Percentiles rank a stretch among this genome's conserved stretches.
Evolutionary conservation across 1,140 invertebrate species (phyloP).

Genomic region (Wasmannia auropunctata): DNA sequence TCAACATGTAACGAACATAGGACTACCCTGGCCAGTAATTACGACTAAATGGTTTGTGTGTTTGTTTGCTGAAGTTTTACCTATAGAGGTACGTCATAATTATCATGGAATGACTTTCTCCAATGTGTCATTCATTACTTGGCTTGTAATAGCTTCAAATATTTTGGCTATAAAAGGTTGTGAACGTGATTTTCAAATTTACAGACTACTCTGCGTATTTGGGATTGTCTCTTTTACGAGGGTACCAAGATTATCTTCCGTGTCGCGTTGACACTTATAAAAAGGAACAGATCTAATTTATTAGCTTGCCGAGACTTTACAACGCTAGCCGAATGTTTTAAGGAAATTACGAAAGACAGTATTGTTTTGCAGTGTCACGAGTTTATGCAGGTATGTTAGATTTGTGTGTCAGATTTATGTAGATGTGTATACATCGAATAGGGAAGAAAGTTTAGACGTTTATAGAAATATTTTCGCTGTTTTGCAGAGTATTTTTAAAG

Average conservation of each 20-base stretch:
- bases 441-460: background rate
- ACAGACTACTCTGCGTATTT: conserved; percentile 95
- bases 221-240: conserved; percentile 98
- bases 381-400: conserved; percentile 92
- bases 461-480: conserved; percentile 25
- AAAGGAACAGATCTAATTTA: conserved; percentile 89
- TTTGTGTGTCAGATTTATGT: background rate
- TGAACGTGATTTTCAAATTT: conserved; percentile 66
- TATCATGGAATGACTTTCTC: background rate
- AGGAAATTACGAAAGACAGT: conserved; percentile 90
- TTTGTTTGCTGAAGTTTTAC: conserved; percentile 95
- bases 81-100: conserved; percentile 89
- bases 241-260: conserved; percentile 95
- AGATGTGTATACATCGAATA: background rate
- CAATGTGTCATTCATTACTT: background rate
- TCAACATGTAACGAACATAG: conserved; percentile 91
- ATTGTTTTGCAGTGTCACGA: conserved; percentile 92
- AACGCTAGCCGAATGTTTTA: conserved; percentile 91
- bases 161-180: conserved; percentile 29
- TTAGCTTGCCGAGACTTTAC: conserved; percentile 91
- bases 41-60: conserved; percentile 98
- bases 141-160: background rate
- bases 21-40: conserved; percentile 94
- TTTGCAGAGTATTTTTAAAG: conserved; percentile 91
- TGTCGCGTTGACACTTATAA: conserved; percentile 94